Conservation (phyloP, 2,113 vertebrate species). For the Cervus canadensis region DNA sequence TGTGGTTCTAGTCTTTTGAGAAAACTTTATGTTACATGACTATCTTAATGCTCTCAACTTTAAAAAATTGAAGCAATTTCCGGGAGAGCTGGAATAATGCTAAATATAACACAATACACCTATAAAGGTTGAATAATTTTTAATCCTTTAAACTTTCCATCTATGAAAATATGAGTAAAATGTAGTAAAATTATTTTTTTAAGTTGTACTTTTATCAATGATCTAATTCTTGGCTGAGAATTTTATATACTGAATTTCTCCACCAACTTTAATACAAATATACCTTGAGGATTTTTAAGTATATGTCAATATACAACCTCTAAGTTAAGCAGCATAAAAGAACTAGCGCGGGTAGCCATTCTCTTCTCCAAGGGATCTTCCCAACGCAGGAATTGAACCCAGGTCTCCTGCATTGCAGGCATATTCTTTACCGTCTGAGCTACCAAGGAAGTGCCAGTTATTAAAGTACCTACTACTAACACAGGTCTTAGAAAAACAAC, state of each 20-base stretch:
- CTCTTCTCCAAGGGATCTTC: background rate
- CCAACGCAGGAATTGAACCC: background rate
- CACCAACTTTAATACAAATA: slow-evolving; percentile 6
- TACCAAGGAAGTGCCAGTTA: background rate
- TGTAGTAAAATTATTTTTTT: background rate
- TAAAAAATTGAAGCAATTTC: background rate
- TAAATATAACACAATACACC: background rate
- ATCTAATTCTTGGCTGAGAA: background rate
- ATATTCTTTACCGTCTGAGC: background rate
- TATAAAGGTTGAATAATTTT: background rate
- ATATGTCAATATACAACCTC: background rate
- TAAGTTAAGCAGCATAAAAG: background rate
- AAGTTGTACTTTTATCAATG: background rate
- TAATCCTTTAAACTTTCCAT: background rate
- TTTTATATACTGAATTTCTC: background rate
- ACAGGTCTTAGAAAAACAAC: background rate
- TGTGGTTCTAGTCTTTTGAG: background rate
- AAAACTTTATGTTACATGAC: background rate
- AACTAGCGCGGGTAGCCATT: background rate
- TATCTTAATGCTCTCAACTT: background rate
- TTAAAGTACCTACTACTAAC: background rate
- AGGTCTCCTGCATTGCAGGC: background rate
- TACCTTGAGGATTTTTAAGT: background rate
- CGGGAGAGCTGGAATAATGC: background rate
- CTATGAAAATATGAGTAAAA: background rate